Conservation (phyloP, 2,113 vertebrate genomes). For the Bos indicus region DNA sequence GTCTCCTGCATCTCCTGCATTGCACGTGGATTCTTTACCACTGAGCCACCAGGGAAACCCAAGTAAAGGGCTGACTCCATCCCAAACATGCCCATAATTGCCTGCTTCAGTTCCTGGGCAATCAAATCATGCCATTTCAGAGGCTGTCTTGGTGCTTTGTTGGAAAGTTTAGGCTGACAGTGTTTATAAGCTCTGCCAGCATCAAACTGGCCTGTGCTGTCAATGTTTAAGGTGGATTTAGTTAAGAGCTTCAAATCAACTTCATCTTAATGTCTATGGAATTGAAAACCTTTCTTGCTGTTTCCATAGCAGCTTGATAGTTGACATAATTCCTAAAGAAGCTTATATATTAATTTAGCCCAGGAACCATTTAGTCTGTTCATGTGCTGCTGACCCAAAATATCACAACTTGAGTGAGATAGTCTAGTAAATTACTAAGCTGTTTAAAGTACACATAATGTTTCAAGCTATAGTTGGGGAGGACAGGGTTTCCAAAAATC, state of each 20-base stretch:
- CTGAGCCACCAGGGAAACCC: not conserved
- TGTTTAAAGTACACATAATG: not conserved
- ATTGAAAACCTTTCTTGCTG: not conserved
- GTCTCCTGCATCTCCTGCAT: not conserved
- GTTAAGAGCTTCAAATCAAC: not conserved
- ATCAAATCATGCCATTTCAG: not conserved
- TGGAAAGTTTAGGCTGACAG: not conserved
- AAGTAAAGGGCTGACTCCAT: not conserved
- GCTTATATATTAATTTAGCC: conserved; percentile 22
- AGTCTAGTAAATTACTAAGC: not conserved
- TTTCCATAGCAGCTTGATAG: not conserved
- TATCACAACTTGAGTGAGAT: not conserved
- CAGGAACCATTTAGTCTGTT: not conserved
- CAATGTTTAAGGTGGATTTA: conserved; percentile 30
- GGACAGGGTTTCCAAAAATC: not conserved
- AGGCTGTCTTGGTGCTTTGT: not conserved
- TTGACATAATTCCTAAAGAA: conserved; percentile 41
- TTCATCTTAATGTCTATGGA: not conserved
- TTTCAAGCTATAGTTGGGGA: not conserved
- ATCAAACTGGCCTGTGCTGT: not conserved
- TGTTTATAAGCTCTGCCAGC: not conserved
- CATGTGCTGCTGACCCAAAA: not conserved
- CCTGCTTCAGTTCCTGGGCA: not conserved
- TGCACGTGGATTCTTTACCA: not conserved
- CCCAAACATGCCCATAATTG: not conserved